phyloP scores from a whole-genome alignment of 1,140 invertebrate genomes.

The Achroia grisella region DNA sequence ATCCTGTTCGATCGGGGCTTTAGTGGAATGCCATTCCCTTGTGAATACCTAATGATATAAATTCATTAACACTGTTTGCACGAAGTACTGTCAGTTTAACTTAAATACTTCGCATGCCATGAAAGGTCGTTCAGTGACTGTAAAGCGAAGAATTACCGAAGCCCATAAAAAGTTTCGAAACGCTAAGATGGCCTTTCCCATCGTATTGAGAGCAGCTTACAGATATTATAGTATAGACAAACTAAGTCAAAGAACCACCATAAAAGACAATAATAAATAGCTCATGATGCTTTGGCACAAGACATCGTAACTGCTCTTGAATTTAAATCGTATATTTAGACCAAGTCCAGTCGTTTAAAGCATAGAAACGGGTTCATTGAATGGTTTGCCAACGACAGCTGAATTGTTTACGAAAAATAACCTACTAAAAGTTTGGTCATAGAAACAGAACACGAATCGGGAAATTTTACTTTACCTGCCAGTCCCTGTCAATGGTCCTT shows the following conservation, averaged over 20 bases:
- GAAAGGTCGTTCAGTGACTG: constrained; percentile 13
- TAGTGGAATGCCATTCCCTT: constrained; percentile 43
- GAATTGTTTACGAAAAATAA: constrained; percentile 53
- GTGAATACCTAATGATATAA: constrained; percentile 60
- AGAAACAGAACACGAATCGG: constrained; percentile 44
- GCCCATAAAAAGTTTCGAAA: constrained; percentile 1
- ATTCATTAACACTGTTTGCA: constrained; percentile 53
- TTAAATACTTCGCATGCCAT: constrained; percentile 25
- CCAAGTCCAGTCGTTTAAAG: constrained; percentile 48
- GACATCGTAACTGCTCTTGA: constrained; percentile 52
- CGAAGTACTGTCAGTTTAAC: constrained; percentile 27
- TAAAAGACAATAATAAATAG: constrained; percentile 55
- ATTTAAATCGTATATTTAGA: constrained; percentile 66
- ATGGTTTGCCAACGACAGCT: constrained; percentile 45
- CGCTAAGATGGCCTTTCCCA: background rate
- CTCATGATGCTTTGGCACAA: constrained; percentile 35
- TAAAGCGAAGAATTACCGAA: constrained; percentile 1
- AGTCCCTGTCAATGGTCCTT: constrained; percentile 14
- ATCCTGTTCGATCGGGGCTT: constrained; percentile 47
- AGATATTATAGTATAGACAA: constrained; percentile 2
- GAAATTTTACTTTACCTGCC: constrained; percentile 7
- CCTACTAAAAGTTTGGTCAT: constrained; percentile 42
- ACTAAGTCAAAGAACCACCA: constrained; percentile 37
- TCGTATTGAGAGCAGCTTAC: background rate
- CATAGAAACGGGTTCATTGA: constrained; percentile 60